Conservation (phyloP, 2,888 invertebrate species). For the Nomada fucata region DNA sequence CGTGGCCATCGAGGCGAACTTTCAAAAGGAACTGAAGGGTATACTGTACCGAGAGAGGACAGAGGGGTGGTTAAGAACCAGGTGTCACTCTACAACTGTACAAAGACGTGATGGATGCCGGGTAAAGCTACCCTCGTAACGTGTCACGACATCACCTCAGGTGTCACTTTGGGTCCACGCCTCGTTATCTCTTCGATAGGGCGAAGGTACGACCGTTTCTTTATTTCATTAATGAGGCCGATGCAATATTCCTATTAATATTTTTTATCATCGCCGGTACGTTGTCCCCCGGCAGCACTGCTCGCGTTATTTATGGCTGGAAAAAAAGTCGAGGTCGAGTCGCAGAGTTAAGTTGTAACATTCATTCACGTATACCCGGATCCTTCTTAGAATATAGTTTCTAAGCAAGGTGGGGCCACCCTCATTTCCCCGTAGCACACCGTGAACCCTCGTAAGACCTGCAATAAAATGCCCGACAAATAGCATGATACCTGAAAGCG, state of each 20-base stretch:
- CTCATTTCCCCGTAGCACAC: not conserved
- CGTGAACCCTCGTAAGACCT: constrained; percentile 4
- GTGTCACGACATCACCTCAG: constrained; percentile 79
- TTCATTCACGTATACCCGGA: not conserved
- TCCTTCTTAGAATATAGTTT: constrained; percentile 6
- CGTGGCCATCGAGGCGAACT: constrained; percentile 45
- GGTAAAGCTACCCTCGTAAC: constrained; percentile 77
- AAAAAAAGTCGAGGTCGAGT: not conserved
- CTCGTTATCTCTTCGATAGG: constrained; percentile 76
- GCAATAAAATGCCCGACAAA: constrained; percentile 48
- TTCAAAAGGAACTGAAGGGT: constrained; percentile 65
- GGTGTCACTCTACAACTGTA: constrained; percentile 78
- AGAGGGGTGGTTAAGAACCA: constrained; percentile 75
- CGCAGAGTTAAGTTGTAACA: not conserved
- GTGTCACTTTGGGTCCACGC: constrained; percentile 80
- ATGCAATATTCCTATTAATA: not conserved
- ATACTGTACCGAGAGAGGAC: constrained; percentile 46
- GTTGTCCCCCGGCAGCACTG: not conserved
- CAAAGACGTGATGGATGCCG: constrained; percentile 82
- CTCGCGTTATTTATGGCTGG: not conserved
- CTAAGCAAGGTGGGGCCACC: not conserved
- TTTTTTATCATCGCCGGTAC: not conserved
- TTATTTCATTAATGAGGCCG: constrained; percentile 24
- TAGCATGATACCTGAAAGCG: not conserved
- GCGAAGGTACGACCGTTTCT: constrained; percentile 40